These are phyloP conservation scores for Coracopsis vasa DNA, from an alignment of 2,113 vertebrate genomes.

Conservation along the genomic window DNA sequence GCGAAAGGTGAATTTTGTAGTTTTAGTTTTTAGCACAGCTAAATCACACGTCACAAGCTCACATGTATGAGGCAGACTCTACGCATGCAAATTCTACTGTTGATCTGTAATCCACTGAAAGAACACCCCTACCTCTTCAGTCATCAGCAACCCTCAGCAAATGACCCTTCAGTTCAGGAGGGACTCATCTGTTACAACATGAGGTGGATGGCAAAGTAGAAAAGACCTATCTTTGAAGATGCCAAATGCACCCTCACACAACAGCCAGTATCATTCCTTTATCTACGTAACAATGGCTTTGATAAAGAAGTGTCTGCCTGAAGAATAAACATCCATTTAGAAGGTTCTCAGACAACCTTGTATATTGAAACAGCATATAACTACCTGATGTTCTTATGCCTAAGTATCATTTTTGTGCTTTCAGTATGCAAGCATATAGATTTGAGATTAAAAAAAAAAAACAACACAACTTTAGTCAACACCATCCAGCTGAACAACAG, in stretches of 20 bases:
- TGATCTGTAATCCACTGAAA: background rate
- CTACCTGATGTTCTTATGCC: background rate
- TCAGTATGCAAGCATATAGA: background rate
- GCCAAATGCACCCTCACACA: background rate
- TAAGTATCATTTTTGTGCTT: background rate
- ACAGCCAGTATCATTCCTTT: background rate
- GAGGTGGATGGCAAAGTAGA: background rate
- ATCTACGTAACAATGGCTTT: background rate
- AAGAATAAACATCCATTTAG: background rate
- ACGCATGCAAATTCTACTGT: background rate
- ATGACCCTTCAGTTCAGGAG: background rate
- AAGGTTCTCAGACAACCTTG: background rate
- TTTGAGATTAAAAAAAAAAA: background rate
- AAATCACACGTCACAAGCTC: background rate
- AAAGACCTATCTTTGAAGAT: background rate
- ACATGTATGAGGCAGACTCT: background rate
- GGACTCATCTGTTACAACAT: background rate
- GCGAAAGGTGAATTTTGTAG: background rate
- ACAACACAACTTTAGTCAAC: background rate
- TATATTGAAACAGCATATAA: background rate
- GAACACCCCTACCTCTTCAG: background rate
- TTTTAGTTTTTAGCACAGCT: background rate
- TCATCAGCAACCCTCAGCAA: background rate
- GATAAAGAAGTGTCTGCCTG: background rate
- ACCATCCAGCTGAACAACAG: background rate